Evolutionary conservation across 2,113 vertebrate species (phyloP).

Genomic region (Tiliqua scincoides): DNA sequence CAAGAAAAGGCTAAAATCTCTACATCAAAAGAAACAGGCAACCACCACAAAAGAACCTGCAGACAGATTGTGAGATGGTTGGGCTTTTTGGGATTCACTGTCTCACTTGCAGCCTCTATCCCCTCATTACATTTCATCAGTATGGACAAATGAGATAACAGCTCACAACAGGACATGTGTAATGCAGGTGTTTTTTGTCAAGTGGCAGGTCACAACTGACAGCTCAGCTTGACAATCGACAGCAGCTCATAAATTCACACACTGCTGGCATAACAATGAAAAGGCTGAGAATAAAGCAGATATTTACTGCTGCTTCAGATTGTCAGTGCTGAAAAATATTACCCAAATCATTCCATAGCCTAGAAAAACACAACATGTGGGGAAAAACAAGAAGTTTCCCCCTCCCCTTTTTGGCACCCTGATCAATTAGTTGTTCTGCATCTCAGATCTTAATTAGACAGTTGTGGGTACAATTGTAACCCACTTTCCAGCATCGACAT

Average conservation of each 20-base stretch:
- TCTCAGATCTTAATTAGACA: too few relatives aligned
- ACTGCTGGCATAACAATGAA: constrained; percentile 48
- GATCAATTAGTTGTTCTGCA: not conserved
- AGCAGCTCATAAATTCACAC: constrained; percentile 30
- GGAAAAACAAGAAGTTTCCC: not conserved
- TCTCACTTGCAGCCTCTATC: not conserved
- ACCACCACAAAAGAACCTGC: not conserved
- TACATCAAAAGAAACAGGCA: not conserved
- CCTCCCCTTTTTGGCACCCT: not conserved
- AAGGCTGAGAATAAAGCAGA: not conserved
- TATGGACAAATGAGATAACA: not conserved
- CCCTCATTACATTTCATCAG: not conserved
- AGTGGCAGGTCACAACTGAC: constrained; percentile 18
- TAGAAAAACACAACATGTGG: not conserved
- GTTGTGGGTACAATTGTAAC: too few relatives aligned
- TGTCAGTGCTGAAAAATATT: not conserved
- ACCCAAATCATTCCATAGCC: constrained; percentile 12
- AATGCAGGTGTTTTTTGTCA: not conserved
- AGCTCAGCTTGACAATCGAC: not conserved
- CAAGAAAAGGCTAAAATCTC: not conserved
- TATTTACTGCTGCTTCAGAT: constrained; percentile 21
- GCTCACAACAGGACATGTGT: not conserved
- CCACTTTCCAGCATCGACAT: too few relatives aligned
- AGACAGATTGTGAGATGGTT: not conserved
- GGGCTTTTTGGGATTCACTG: not conserved